phyloP scores from a whole-genome alignment of 2,888 invertebrate genomes.

The Epiperipatus broadwayi region DNA sequence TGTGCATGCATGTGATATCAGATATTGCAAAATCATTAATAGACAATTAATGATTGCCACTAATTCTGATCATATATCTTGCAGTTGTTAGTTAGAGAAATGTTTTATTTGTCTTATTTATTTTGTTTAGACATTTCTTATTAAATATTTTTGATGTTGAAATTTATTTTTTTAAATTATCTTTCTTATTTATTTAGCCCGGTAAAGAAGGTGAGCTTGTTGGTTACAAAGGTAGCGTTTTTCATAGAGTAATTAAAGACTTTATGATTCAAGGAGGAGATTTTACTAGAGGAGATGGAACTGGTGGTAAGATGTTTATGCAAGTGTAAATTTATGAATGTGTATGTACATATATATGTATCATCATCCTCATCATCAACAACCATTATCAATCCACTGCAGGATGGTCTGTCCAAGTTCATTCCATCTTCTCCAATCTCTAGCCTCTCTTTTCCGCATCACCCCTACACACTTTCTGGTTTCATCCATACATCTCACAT shows the following conservation, averaged over 20 bases:
- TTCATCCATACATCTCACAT: too few species aligned
- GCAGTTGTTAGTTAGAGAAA: too few species aligned
- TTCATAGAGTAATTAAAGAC: conserved; percentile 70
- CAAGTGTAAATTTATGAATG: too few species aligned
- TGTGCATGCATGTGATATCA: not conserved
- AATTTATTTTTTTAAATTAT: not conserved
- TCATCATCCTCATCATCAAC: too few species aligned
- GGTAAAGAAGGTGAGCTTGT: conserved; percentile 17
- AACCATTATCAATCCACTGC: too few species aligned
- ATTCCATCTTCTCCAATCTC: too few species aligned
- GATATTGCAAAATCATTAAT: not conserved
- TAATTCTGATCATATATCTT: too few species aligned
- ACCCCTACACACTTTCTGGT: too few species aligned
- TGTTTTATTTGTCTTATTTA: not conserved
- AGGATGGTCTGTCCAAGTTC: too few species aligned
- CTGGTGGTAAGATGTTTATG: conserved; percentile 60
- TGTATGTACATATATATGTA: too few species aligned
- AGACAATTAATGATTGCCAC: not conserved
- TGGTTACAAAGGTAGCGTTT: conserved; percentile 52
- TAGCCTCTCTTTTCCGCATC: too few species aligned
- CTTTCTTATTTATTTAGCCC: not conserved
- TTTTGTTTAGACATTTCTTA: not conserved
- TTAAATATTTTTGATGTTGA: not conserved
- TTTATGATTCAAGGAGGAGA: conserved; percentile 94
- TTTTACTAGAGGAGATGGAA: conserved; percentile 81